A percentile compares a stretch with the other conserved stretches of the same genome.
These are phyloP conservation scores for Leptoteleia sp. DNA, from an alignment of 1,140 invertebrate species.

Conservation along the genomic window DNA sequence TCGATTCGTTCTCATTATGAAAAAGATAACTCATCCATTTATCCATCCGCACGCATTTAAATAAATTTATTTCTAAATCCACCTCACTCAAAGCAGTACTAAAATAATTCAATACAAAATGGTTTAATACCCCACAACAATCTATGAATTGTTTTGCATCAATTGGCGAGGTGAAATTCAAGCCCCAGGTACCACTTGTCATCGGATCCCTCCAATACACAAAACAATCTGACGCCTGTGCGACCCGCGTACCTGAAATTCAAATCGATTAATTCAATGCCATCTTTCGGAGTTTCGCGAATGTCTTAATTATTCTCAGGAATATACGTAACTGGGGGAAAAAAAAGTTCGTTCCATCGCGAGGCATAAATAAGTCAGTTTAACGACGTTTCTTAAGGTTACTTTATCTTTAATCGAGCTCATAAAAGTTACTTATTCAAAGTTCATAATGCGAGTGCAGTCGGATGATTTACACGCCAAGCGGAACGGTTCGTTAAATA, in stretches of 20 bases:
- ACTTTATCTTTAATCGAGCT: conserved; percentile 24
- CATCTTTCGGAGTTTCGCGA: too few species aligned
- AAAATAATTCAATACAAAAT: too few species aligned
- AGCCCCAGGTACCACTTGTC: conserved; percentile 98
- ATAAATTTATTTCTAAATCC: too few species aligned
- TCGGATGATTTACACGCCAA: neutral
- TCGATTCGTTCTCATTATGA: too few species aligned
- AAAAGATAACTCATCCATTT: too few species aligned
- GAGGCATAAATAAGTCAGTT: neutral
- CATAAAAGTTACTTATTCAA: conserved; percentile 30
- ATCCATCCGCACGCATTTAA: too few species aligned
- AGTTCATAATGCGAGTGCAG: conserved; percentile 20
- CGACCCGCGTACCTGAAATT: conserved; percentile 93
- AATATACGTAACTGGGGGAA: too few species aligned
- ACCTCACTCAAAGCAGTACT: too few species aligned
- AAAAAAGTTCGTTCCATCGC: too few species aligned
- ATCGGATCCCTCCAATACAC: conserved; percentile 99
- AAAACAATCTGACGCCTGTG: conserved; percentile 98
- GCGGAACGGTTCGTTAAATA: conserved; percentile 27
- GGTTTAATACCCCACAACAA: conserved; percentile 95
- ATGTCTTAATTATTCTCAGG: too few species aligned
- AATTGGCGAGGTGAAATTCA: conserved; percentile 98
- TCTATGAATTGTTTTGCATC: conserved; percentile 98
- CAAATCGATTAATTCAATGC: conserved; percentile 47
- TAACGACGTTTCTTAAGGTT: conserved; percentile 3